These are phyloP conservation scores for Zophobas atratus DNA, from an alignment of 1,140 invertebrate genomes.

Conservation along the genomic window DNA sequence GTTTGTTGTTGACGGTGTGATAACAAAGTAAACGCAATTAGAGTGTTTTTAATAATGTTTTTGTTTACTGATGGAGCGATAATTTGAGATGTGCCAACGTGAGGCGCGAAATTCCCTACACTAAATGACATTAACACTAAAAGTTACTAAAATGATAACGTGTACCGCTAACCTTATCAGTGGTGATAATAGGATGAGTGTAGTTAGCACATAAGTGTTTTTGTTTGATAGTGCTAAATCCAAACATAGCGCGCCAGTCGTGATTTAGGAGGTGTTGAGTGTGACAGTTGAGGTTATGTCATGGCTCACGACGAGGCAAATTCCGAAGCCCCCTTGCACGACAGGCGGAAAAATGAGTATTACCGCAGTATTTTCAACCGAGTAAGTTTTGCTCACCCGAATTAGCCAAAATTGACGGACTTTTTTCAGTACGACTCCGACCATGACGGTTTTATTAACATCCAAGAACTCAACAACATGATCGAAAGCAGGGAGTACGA, in stretches of 20 bases:
- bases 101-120: not conserved
- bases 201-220: not conserved
- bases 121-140: too few relatives aligned
- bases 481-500: constrained; percentile 76
- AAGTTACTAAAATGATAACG: not conserved
- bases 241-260: too few relatives aligned
- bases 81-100: not conserved
- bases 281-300: constrained; percentile 16
- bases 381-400: constrained; percentile 2
- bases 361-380: constrained; percentile 35
- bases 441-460: constrained; percentile 80
- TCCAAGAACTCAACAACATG: constrained; percentile 77
- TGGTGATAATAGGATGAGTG: not conserved
- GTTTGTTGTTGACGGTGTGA: too few relatives aligned
- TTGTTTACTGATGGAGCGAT: not conserved
- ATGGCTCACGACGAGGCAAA: not conserved
- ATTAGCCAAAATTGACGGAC: not conserved
- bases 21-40: too few relatives aligned
- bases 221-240: too few relatives aligned
- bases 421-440: constrained; percentile 80
- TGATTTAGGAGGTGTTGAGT: too few relatives aligned
- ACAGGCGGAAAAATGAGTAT: constrained; percentile 24
- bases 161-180: not conserved
- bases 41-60: too few relatives aligned
- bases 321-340: constrained; percentile 20